A percentile compares a stretch with the other conserved stretches of the same genome.
phyloP scores from a whole-genome alignment of 2,797 vertebrate genomes.

The Galaxias olidus region DNA sequence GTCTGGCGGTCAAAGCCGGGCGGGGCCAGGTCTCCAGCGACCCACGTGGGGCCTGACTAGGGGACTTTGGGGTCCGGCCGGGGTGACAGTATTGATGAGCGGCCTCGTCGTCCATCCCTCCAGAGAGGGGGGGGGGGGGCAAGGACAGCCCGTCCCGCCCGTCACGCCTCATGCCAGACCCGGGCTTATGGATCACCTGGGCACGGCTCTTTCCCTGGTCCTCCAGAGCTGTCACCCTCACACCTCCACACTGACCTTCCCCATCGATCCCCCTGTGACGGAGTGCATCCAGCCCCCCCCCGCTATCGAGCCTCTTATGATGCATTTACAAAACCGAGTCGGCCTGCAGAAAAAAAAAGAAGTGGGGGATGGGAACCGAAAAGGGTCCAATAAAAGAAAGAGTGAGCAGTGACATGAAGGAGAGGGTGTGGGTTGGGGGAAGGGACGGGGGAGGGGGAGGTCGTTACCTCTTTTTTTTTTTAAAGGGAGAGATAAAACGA shows the following conservation, averaged over 20 bases:
- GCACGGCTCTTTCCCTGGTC: constrained; percentile 45
- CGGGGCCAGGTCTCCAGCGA: not conserved
- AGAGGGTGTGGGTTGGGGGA: constrained; percentile 32
- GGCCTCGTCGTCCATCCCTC: constrained; percentile 18
- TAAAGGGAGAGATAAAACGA: constrained; percentile 29
- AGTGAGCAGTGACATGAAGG: constrained; percentile 24
- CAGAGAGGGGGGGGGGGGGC: constrained; percentile 27
- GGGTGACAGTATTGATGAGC: constrained; percentile 25
- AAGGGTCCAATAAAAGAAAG: constrained; percentile 55
- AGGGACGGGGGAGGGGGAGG: not conserved
- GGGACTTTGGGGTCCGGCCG: constrained; percentile 21
- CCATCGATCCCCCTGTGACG: constrained; percentile 74
- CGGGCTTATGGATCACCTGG: constrained; percentile 72
- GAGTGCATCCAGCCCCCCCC: constrained; percentile 71
- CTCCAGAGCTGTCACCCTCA: constrained; percentile 53
- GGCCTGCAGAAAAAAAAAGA: constrained; percentile 56
- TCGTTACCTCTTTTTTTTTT: not conserved
- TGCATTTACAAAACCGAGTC: constrained; percentile 75
- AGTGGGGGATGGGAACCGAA: not conserved
- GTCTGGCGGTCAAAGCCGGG: not conserved
- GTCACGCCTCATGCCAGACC: constrained; percentile 60
- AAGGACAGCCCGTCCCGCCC: constrained; percentile 55
- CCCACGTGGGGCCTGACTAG: not conserved
- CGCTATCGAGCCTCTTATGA: constrained; percentile 78
- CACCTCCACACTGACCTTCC: constrained; percentile 61